phyloP scores from a whole-genome alignment of 2,888 invertebrate species.

The Nomada ferruginata region DNA sequence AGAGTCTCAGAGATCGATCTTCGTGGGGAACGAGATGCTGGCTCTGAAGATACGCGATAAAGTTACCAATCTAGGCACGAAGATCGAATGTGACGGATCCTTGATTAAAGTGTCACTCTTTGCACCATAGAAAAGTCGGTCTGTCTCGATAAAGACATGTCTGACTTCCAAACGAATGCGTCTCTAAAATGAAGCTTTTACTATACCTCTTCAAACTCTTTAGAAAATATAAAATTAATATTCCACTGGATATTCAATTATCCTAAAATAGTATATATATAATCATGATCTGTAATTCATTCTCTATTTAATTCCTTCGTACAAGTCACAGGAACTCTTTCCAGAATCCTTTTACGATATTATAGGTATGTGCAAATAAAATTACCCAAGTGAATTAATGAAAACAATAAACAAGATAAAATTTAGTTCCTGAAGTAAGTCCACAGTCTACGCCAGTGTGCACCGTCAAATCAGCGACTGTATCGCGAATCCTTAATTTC shows the following conservation, averaged over 20 bases:
- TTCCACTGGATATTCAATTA: no score
- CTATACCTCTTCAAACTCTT: neutral
- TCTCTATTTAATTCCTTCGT: no score
- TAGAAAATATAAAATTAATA: neutral
- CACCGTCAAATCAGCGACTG: conserved; percentile 32
- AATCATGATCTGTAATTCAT: no score
- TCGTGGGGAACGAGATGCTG: neutral
- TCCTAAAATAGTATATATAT: no score
- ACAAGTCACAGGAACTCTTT: no score
- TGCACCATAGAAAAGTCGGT: conserved; percentile 8
- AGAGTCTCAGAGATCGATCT: conserved; percentile 35
- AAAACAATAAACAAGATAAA: neutral
- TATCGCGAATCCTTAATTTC: conserved; percentile 75
- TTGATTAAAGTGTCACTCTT: conserved; percentile 47
- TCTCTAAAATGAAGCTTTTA: neutral
- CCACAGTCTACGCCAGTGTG: neutral
- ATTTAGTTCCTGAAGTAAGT: neutral
- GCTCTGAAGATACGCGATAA: conserved; percentile 74
- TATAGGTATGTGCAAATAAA: no score
- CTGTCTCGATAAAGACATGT: conserved; percentile 9
- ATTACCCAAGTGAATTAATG: neutral
- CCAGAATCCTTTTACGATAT: no score
- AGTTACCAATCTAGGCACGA: conserved; percentile 49
- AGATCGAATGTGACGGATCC: conserved; percentile 16
- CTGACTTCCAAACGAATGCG: neutral